Conservation (phyloP, 2,888 invertebrate species). For the Dicyrtoma fusca region DNA sequence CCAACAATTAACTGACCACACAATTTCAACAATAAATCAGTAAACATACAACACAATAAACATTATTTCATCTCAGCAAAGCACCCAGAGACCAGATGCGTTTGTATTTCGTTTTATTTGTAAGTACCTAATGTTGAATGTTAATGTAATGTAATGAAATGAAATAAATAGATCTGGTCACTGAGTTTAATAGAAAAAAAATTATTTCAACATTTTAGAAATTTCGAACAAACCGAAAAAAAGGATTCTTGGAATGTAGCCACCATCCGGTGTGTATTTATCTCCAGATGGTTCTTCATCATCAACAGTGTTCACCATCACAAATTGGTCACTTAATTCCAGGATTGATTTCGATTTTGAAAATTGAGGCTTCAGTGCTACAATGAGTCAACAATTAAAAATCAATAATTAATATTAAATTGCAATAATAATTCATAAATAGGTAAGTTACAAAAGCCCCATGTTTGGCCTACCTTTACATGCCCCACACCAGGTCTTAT, state of each 20-base stretch:
- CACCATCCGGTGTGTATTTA: slow-evolving; percentile 68
- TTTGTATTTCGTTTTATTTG: background rate
- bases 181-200: too few relatives aligned
- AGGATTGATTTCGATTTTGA: slow-evolving; percentile 65
- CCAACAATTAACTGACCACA: background rate
- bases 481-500: slow-evolving; percentile 70
- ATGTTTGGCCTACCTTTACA: slow-evolving; percentile 67
- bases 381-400: slow-evolving; percentile 36
- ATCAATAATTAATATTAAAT: background rate
- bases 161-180: too few relatives aligned
- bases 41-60: background rate
- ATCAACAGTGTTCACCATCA: slow-evolving; percentile 70
- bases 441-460: too few relatives aligned
- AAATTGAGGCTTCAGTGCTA: slow-evolving; percentile 67
- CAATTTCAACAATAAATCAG: background rate
- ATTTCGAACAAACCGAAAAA: slow-evolving; percentile 62
- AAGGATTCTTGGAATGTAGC: slow-evolving; percentile 70
- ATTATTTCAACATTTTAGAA: too few relatives aligned
- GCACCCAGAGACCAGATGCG: background rate
- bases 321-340: slow-evolving; percentile 66
- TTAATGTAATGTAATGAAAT: too few relatives aligned
- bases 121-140: too few relatives aligned
- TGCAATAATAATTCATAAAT: too few relatives aligned
- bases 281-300: slow-evolving; percentile 65
- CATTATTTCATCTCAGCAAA: too few relatives aligned